Conservation (phyloP, 2,797 vertebrate genomes). For the Parotocinclus haroldoi region DNA sequence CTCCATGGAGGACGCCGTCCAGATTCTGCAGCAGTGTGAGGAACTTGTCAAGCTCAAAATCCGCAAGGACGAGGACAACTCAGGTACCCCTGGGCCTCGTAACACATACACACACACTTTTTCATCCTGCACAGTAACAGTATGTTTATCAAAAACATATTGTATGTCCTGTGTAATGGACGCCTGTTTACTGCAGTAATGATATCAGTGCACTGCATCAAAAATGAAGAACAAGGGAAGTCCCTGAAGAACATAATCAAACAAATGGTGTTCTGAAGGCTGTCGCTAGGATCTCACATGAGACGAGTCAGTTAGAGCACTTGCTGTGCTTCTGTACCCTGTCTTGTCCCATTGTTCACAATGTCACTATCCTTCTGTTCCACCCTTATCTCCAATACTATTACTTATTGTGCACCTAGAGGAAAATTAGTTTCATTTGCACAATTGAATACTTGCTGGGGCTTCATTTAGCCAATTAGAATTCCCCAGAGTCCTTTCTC, state of each 20-base stretch:
- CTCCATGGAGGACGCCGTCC: constrained; percentile 97
- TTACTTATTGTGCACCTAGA: constrained; percentile 34
- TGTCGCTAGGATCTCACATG: background rate
- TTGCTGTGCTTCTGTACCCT: background rate
- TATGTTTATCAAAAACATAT: too few relatives aligned
- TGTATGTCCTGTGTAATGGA: too few relatives aligned
- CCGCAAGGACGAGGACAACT: constrained; percentile 97
- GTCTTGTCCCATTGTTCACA: background rate
- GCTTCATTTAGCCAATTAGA: constrained; percentile 45
- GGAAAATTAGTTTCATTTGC: constrained; percentile 45
- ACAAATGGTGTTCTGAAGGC: too few relatives aligned
- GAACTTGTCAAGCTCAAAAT: constrained; percentile 97
- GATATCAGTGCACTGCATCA: too few relatives aligned
- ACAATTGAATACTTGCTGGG: constrained; percentile 43
- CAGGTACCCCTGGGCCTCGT: constrained; percentile 69
- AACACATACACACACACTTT: constrained; percentile 9
- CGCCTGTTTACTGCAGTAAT: too few relatives aligned
- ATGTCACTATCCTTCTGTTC: constrained; percentile 1
- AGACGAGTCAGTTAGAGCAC: background rate
- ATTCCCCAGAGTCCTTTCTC: constrained; percentile 19
- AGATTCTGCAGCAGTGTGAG: constrained; percentile 95
- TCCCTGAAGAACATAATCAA: too few relatives aligned
- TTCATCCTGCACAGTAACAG: too few relatives aligned
- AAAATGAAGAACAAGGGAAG: too few relatives aligned
- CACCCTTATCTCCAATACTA: constrained; percentile 23